Percentiles rank a stretch among this genome's conserved stretches.
Evolutionary conservation across 2,888 invertebrate genomes (phyloP).

Genomic region (Pachymerium ferrugineum): DNA sequence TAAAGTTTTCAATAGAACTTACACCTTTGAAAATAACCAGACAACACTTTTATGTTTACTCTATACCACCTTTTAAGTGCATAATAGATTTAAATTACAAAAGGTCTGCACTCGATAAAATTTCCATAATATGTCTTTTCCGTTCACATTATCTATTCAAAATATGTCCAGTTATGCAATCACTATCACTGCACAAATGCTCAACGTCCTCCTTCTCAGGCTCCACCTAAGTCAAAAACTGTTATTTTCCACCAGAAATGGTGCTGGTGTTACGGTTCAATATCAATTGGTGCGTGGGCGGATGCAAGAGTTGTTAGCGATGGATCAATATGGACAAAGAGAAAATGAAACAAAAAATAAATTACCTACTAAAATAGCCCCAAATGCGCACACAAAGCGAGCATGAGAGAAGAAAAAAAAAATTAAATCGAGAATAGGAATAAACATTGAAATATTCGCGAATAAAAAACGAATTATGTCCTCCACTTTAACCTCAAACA

Average conservation of each 20-base stretch:
- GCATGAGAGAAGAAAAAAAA: background rate
- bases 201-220: background rate
- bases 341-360: slow-evolving; percentile 16
- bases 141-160: background rate
- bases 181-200: background rate
- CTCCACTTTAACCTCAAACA: slow-evolving; percentile 23
- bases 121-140: background rate
- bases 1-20: background rate
- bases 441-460: background rate
- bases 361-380: slow-evolving; percentile 5
- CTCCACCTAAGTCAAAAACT: slow-evolving; percentile 23
- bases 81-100: too few species aligned
- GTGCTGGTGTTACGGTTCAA: slow-evolving; percentile 23
- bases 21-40: too few species aligned
- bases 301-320: slow-evolving; percentile 23
- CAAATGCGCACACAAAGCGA: background rate
- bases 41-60: too few species aligned
- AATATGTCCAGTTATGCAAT: background rate
- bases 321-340: slow-evolving; percentile 22
- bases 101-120: too few species aligned
- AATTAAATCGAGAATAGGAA: background rate
- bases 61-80: too few species aligned
- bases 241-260: slow-evolving; percentile 22
- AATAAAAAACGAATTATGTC: background rate
- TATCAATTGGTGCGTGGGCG: slow-evolving; percentile 27